Evolutionary conservation across 2,888 invertebrate species (phyloP).

Genomic region (Isotomurus palustris): DNA sequence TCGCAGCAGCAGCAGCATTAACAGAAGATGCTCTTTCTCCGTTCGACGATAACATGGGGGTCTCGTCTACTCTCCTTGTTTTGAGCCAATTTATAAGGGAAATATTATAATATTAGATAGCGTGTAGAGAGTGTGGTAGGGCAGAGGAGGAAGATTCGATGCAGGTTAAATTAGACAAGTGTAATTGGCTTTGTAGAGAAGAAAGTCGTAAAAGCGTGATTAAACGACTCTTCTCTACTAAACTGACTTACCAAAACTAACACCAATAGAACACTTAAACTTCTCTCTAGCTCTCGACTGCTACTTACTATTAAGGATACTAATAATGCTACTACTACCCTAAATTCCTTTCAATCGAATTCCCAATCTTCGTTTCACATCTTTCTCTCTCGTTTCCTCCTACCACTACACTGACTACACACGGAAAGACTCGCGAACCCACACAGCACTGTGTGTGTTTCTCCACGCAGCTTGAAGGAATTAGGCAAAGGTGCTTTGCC

Average conservation of each 20-base stretch:
- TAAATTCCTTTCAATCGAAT: slow-evolving; percentile 24
- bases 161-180: slow-evolving; percentile 33
- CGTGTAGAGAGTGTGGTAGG: background rate
- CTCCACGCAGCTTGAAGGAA: no score
- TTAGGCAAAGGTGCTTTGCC: no score
- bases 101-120: background rate
- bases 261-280: no score
- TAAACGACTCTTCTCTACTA: slow-evolving; percentile 22
- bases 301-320: no score
- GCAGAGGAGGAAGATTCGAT: background rate
- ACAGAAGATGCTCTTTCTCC: no score
- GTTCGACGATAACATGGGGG: background rate
- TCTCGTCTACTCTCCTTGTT: background rate
- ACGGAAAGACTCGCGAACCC: no score
- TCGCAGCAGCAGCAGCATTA: no score
- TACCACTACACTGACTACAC: background rate
- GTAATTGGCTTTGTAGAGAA: slow-evolving; percentile 35
- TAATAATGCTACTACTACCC: no score
- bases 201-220: slow-evolving; percentile 35
- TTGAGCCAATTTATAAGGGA: no score
- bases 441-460: no score
- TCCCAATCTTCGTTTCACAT: slow-evolving; percentile 6
- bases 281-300: no score
- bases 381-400: background rate
- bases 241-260: no score